Conservation (phyloP, 1,140 invertebrate genomes). For the Diprion similis region DNA sequence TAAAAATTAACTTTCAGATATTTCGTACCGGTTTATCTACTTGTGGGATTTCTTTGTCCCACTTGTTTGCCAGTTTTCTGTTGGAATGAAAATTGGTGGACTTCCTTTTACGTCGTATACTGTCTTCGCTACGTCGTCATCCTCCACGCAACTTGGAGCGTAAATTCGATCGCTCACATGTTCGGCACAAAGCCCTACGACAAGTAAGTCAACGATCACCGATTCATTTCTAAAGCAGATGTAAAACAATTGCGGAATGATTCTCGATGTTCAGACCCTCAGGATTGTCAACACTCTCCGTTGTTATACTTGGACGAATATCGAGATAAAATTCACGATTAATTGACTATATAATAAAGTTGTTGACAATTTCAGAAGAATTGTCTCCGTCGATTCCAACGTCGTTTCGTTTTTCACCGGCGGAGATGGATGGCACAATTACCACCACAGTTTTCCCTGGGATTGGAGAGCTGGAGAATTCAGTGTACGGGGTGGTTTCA, state of each 20-base stretch:
- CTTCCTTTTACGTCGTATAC: constrained; percentile 80
- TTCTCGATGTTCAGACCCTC: too few species aligned
- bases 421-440: constrained; percentile 90
- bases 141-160: constrained; percentile 74
- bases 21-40: constrained; percentile 74
- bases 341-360: not conserved
- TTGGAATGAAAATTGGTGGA: constrained; percentile 78
- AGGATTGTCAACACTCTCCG: not conserved
- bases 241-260: constrained; percentile 11
- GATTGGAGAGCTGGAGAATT: constrained; percentile 85
- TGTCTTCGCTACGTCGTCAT: constrained; percentile 67
- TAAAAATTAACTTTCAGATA: constrained; percentile 62
- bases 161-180: constrained; percentile 76
- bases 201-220: constrained; percentile 52
- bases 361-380: constrained; percentile 21
- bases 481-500: constrained; percentile 78
- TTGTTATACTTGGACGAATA: not conserved
- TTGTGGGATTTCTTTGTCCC: constrained; percentile 79
- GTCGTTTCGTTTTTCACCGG: constrained; percentile 8
- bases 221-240: not conserved
- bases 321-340: not conserved
- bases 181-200: constrained; percentile 74
- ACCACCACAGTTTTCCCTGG: constrained; percentile 92
- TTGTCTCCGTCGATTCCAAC: constrained; percentile 15
- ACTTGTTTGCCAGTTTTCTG: constrained; percentile 76